Conservation (phyloP, 2,888 invertebrate species). For the Amphipyra tragopoginis region DNA sequence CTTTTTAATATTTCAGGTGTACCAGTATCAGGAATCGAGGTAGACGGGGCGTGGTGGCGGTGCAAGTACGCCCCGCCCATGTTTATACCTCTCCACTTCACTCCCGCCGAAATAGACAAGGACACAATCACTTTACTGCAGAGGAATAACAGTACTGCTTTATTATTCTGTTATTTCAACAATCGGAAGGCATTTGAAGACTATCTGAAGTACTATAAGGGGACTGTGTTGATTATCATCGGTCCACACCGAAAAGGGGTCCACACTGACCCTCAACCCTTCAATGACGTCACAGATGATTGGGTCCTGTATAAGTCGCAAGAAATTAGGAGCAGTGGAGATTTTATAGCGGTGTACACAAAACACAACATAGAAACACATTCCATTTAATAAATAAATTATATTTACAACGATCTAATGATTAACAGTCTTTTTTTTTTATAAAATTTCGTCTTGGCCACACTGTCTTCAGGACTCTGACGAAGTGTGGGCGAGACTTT, state of each 20-base stretch:
- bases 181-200: slow-evolving; percentile 92
- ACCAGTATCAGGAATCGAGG: slow-evolving; percentile 92
- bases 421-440: slow-evolving; percentile 54
- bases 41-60: slow-evolving; percentile 95
- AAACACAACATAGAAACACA: slow-evolving; percentile 52
- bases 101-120: slow-evolving; percentile 76
- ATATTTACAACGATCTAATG: slow-evolving; percentile 37
- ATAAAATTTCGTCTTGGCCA: slow-evolving; percentile 14
- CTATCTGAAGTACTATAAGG: slow-evolving; percentile 91
- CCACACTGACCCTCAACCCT: slow-evolving; percentile 93
- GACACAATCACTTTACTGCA: slow-evolving; percentile 79
- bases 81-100: slow-evolving; percentile 92
- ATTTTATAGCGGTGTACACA: slow-evolving; percentile 91
- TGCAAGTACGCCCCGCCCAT: slow-evolving; percentile 93
- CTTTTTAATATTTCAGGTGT: slow-evolving; percentile 81
- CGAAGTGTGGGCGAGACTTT: slow-evolving; percentile 5
- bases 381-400: slow-evolving; percentile 57
- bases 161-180: slow-evolving; percentile 96
- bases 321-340: slow-evolving; percentile 91
- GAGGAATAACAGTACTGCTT: slow-evolving; percentile 83
- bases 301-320: slow-evolving; percentile 90
- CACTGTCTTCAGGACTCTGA: not conserved
- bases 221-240: slow-evolving; percentile 92
- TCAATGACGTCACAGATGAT: slow-evolving; percentile 87
- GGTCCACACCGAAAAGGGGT: slow-evolving; percentile 92